Base-by-base conservation (phyloP, 2,888 invertebrate species). In the Zele albiditarsus region DNA sequence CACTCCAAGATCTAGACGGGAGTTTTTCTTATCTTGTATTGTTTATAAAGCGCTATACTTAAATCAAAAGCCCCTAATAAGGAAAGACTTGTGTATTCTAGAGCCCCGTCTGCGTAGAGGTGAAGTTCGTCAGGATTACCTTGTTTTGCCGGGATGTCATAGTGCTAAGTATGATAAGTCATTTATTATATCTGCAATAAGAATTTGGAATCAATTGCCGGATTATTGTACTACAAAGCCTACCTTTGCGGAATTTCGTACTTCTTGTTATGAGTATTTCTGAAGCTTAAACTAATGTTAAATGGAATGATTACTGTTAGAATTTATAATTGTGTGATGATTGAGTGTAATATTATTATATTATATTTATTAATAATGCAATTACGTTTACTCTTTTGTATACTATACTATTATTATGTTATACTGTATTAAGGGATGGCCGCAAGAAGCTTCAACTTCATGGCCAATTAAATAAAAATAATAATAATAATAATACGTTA, bases 401-500 rank as follows among this genome's bases (percentile, higher is more conserved):
- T 53, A 10, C 3, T 53, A 20, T 53, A 20, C n/a, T 53, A 1
- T 14, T 46, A 46, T 46, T 46, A 49, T 53, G 31, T 31, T 6
- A 1, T 12, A 53, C 4, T 53, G 1, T 20, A n/a, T n/a, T n/a
- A n/a, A n/a, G 4, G 20, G 16, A 20, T 53, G 20, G 20, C 20
- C 53, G 53, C 53, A 53, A 53, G 16, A 1, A 53, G 53, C 10
- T 53, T 53, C 3, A 5, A 53, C 53, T 20, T 53, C 20, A 53
- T 53, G 53, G 53, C 53, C 53, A 53, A 53, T 53, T 53, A 53
- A 53, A 53, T 2, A 53, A 53, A 53, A 53, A 53, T 53, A 53
- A 53, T 53, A 53, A 53, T 53, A 53, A 53, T 53, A 53, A 53
- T 53, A 53, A 53, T n/a, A n/a, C n/a, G n/a, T n/a, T n/a, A n/a